phyloP scores from a whole-genome alignment of 2,797 vertebrate species.

The Bovichtus diacanthus region DNA sequence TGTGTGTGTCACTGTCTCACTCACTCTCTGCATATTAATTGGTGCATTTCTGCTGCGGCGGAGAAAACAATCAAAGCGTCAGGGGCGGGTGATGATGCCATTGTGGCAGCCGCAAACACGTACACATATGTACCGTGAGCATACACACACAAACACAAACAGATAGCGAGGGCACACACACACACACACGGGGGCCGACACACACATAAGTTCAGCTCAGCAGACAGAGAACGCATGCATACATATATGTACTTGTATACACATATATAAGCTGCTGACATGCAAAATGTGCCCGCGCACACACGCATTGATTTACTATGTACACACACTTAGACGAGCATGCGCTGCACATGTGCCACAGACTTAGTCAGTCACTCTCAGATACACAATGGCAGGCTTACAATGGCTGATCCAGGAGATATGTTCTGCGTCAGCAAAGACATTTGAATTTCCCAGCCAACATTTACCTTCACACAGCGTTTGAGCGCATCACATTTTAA shows the following conservation, averaged over 20 bases:
- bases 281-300: slow-evolving; percentile 45
- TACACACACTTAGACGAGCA: slow-evolving; percentile 64
- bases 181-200: slow-evolving; percentile 27
- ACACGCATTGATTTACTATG: slow-evolving; percentile 64
- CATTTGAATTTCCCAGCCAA: slow-evolving; percentile 74
- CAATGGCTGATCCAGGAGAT: slow-evolving; percentile 81
- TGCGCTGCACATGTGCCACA: slow-evolving; percentile 74
- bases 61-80: slow-evolving; percentile 89
- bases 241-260: slow-evolving; percentile 35
- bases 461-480: slow-evolving; percentile 64
- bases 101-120: slow-evolving; percentile 82
- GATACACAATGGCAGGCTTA: slow-evolving; percentile 76
- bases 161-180: slow-evolving; percentile 15
- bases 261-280: slow-evolving; percentile 63
- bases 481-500: slow-evolving; percentile 41
- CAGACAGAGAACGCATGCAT: slow-evolving; percentile 42
- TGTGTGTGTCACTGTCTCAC: slow-evolving; percentile 83
- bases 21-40: slow-evolving; percentile 91
- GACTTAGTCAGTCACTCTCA: slow-evolving; percentile 76
- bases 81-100: slow-evolving; percentile 87
- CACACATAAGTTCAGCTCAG: slow-evolving; percentile 38
- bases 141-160: slow-evolving; percentile 27
- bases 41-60: slow-evolving; percentile 89
- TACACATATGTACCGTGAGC: slow-evolving; percentile 68
- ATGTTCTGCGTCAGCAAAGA: slow-evolving; percentile 78